Conservation (phyloP, 2,797 vertebrate genomes). For the Amblyopsis hoosieri region DNA sequence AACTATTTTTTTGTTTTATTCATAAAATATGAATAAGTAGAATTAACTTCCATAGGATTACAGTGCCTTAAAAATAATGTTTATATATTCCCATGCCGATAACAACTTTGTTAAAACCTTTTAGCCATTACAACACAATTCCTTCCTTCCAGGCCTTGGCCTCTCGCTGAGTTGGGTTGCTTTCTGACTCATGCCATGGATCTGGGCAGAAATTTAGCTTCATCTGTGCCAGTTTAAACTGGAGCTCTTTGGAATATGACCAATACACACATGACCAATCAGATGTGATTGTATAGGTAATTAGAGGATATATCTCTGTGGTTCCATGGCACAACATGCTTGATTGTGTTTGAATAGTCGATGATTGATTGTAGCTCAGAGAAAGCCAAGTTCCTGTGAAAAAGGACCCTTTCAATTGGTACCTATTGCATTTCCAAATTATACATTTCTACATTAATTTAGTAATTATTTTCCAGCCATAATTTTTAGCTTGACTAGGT, state of each 20-base stretch:
- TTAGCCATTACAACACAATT: background rate
- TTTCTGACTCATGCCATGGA: background rate
- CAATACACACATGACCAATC: slow-evolving; percentile 56
- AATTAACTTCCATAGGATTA: no score
- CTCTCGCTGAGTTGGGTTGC: background rate
- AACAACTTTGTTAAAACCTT: no score
- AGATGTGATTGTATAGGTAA: slow-evolving; percentile 62
- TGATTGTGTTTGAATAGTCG: slow-evolving; percentile 65
- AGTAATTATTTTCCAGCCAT: background rate
- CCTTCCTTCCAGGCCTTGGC: background rate
- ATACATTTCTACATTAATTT: background rate
- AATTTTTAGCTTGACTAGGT: background rate
- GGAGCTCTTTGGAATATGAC: slow-evolving; percentile 47
- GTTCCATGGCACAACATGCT: slow-evolving; percentile 31
- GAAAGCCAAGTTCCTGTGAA: slow-evolving; percentile 29
- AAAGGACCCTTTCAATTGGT: slow-evolving; percentile 1
- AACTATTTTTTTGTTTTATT: no score
- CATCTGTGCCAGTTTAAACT: slow-evolving; percentile 4
- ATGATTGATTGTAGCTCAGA: slow-evolving; percentile 51
- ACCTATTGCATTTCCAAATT: slow-evolving; percentile 10
- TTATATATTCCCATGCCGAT: no score
- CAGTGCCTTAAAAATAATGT: no score
- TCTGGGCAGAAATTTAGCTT: slow-evolving; percentile 15
- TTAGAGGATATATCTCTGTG: slow-evolving; percentile 40
- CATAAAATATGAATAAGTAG: no score